Conservation (phyloP, 2,888 invertebrate genomes). For the Eupithecia subfuscata region DNA sequence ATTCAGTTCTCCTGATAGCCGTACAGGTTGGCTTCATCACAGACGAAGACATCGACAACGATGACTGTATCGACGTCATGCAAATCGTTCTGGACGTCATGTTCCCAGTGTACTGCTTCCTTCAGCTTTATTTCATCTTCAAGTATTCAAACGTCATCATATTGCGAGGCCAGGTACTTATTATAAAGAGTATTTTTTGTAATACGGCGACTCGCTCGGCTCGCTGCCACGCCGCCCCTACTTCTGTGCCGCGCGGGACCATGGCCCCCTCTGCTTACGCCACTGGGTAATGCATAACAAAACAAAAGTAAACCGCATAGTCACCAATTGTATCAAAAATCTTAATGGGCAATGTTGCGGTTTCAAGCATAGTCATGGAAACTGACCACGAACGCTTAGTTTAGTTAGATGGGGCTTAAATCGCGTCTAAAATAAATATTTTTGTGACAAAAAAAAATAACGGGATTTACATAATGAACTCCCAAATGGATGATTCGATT, state of each 20-base stretch:
- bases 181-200: background rate
- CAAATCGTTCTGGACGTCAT: constrained; percentile 87
- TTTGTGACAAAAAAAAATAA: no score
- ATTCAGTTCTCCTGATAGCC: constrained; percentile 87
- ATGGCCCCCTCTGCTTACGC: background rate
- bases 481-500: no score
- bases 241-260: background rate
- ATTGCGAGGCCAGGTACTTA: constrained; percentile 65
- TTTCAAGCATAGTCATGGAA: background rate
- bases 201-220: no score
- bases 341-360: background rate
- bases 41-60: constrained; percentile 79
- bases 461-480: no score
- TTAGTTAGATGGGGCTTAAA: no score
- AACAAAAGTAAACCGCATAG: background rate
- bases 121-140: constrained; percentile 91
- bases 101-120: constrained; percentile 89
- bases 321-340: background rate
- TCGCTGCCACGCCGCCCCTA: background rate
- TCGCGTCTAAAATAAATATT: no score
- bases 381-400: no score
- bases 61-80: constrained; percentile 85
- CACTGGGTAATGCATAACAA: background rate
- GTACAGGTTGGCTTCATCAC: constrained; percentile 86
- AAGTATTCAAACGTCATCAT: constrained; percentile 91